Evolutionary conservation across 1,140 invertebrate species (phyloP), one percentile per base, ranked within the genome.

Genomic region (Nephila pilipes): DNA sequence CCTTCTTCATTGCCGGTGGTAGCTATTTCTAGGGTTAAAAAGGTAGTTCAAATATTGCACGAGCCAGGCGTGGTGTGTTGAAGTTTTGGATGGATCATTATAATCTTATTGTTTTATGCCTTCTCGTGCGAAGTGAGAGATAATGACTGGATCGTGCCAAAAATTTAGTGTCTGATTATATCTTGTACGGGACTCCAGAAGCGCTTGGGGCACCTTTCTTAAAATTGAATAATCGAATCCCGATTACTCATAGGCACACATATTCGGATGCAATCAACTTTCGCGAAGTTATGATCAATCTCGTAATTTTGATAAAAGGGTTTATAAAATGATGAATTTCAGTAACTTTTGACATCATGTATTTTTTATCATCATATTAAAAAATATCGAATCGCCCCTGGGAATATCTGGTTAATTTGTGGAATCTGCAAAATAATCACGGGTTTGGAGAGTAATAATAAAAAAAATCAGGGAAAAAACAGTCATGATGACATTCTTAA

Each of bases 41-140:
- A 58, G 83, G 57, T 88, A 88, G 85, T 88, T 63, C 85, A 88
- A 88, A 88, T 88, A 88, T 88, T 54, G 58, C 85, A 69, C 63
- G 85, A 88, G 25, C 14, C 69, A 75, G 69, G 69, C 69, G 69
- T 75, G 69, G 69, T 88, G 85, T 69, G 85, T 65, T 88, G 85
- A 88, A 88, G 36, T 63, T 46, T 65, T 88, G 63, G n/a, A 88
- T 36, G 29, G 57, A 65, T 88, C 63, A 88, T 88, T 36, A 65
- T 54, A 65, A 32, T 88, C 60, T 88, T 58, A 88, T 88, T 88
- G 63, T 88, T 88, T 88, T 54, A 65, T 69, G 25, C n/a, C 36
- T 36, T 38, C 58, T 54, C n/a, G 57, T 88, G 85, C 38, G 38
- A 88, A 60, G 58, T 46, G 85, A 88, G 16, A 69, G 85, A 88